Conservation (phyloP, 2,888 invertebrate species). For the Napeogenes inachia region DNA sequence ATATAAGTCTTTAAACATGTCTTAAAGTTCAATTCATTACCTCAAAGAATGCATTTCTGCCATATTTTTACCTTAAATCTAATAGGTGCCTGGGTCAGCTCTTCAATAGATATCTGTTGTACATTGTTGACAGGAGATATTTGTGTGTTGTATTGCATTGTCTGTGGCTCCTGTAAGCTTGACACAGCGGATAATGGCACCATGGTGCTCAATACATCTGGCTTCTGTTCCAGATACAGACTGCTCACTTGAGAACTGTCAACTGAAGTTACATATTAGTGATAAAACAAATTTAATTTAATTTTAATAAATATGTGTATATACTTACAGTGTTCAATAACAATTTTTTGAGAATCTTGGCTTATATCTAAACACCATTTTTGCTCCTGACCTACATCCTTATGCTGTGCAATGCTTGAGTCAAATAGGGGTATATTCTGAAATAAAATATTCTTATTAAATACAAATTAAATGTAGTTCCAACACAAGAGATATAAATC, state of each 20-base stretch:
- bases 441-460: conserved; percentile 20
- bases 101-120: conserved; percentile 20
- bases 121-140: conserved; percentile 10
- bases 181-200: conserved; percentile 37
- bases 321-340: conserved; percentile 50
- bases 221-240: conserved; percentile 35
- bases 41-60: no score
- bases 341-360: conserved; percentile 42
- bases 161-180: conserved; percentile 22
- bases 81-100: conserved; percentile 21
- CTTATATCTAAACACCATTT: conserved; percentile 52
- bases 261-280: conserved; percentile 35
- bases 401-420: conserved; percentile 21
- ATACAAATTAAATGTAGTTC: neutral
- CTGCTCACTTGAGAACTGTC: conserved; percentile 36
- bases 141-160: neutral
- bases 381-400: conserved; percentile 31
- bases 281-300: neutral
- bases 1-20: no score
- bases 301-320: conserved; percentile 2
- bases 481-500: conserved; percentile 2
- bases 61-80: conserved; percentile 28
- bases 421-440: conserved; percentile 36
- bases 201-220: conserved; percentile 34
- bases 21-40: no score